These are phyloP conservation scores for Troilus luridus DNA, from an alignment of 2,888 invertebrate species.

Conservation along the genomic window DNA sequence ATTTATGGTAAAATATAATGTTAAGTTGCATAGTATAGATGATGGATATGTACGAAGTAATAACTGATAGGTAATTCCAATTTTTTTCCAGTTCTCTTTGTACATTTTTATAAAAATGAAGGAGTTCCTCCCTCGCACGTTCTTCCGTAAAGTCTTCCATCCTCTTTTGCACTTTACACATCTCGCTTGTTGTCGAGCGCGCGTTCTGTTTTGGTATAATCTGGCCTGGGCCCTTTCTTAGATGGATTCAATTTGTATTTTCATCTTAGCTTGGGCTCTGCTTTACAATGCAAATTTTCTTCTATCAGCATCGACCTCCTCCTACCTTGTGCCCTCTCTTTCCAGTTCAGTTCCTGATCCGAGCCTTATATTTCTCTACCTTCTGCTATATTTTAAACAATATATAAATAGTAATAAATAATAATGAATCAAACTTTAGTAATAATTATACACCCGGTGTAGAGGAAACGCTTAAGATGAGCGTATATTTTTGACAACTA, in stretches of 20 bases:
- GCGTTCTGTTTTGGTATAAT: conserved; percentile 28
- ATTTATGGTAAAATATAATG: no score
- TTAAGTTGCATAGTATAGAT: no score
- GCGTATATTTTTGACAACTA: no score
- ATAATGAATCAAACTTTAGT: not conserved
- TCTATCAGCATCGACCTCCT: conserved; percentile 21
- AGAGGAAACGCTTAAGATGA: no score
- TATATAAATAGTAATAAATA: not conserved
- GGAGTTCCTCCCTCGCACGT: not conserved
- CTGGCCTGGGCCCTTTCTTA: not conserved
- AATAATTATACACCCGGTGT: no score
- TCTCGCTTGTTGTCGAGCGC: not conserved
- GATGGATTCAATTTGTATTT: conserved; percentile 38
- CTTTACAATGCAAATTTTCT: conserved; percentile 34
- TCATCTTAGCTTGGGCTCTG: not conserved
- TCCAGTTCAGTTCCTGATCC: conserved; percentile 10
- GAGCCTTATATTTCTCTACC: not conserved
- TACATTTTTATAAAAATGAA: not conserved
- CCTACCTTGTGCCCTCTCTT: not conserved
- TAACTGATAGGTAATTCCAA: no score
- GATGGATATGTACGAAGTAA: no score
- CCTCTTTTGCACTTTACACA: not conserved
- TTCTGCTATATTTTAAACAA: not conserved
- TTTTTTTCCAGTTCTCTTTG: not conserved
- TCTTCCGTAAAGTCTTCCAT: not conserved